phyloP scores from a whole-genome alignment of 2,113 vertebrate genomes.

The Isurus oxyrinchus region DNA sequence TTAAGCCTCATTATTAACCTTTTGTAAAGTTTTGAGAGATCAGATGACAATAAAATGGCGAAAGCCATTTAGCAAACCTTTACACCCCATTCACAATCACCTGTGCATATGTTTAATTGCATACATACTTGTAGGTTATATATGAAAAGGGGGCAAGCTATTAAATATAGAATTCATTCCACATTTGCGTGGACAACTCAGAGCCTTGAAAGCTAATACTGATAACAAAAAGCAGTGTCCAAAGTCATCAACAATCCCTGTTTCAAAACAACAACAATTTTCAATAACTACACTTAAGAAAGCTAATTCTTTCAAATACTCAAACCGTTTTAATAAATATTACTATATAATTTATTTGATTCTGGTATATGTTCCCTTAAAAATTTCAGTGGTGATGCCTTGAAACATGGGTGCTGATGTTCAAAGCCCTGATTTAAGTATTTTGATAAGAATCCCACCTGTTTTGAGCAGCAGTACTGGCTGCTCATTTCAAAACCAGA shows the following conservation, averaged over 20 bases:
- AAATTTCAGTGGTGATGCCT: background rate
- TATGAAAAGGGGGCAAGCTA: background rate
- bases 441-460: background rate
- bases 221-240: background rate
- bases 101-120: background rate
- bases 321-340: background rate
- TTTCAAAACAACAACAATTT: background rate
- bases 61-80: background rate
- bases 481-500: background rate
- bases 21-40: background rate
- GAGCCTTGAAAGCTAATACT: background rate
- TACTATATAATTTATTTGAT: background rate
- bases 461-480: background rate
- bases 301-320: background rate
- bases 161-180: background rate
- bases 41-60: background rate
- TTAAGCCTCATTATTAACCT: background rate
- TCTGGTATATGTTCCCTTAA: background rate
- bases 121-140: background rate
- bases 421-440: background rate
- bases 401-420: background rate
- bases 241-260: background rate
- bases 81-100: background rate
- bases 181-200: background rate
- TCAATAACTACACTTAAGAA: background rate